A percentile compares a stretch with the other conserved stretches of the same genome.
phyloP scores from a whole-genome alignment of 2,113 vertebrate species.

The Amazona vittata region DNA sequence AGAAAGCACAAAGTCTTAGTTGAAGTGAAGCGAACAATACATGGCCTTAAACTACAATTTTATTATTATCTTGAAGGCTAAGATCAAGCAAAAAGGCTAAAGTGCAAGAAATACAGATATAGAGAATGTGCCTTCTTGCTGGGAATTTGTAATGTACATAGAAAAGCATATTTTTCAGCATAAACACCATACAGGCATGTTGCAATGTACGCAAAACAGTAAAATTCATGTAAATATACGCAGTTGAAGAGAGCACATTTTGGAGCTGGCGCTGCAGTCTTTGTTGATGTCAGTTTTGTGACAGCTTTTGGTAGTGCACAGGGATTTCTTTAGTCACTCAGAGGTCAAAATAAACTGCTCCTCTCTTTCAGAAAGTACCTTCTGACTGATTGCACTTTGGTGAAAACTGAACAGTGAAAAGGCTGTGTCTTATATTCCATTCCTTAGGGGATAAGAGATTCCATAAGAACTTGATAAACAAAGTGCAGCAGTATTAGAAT shows the following conservation, averaged over 20 bases:
- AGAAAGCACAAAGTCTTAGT: not conserved
- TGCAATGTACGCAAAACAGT: not conserved
- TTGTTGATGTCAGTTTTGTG: conserved; percentile 15
- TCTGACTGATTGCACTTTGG: conserved; percentile 7
- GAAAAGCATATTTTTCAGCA: not conserved
- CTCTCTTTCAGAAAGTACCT: conserved; percentile 2
- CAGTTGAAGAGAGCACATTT: not conserved
- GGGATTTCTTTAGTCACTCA: conserved; percentile 27
- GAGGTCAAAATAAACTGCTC: conserved; percentile 38
- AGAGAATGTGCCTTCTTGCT: not conserved
- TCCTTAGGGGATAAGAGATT: not conserved
- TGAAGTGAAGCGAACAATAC: not conserved
- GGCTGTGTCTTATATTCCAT: not conserved
- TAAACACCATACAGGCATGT: not conserved
- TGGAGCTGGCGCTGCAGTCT: not conserved
- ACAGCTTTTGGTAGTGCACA: not conserved
- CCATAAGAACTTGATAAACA: not conserved
- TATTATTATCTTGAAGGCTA: not conserved
- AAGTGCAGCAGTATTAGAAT: not conserved
- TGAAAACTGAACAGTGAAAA: not conserved
- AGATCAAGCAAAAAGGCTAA: not conserved
- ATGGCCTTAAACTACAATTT: not conserved
- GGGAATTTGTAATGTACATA: not conserved
- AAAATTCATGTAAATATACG: conserved; percentile 14
- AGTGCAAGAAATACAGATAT: not conserved